Evolutionary conservation across 2,888 invertebrate species (phyloP), one percentile per base, ranked within the genome.

Genomic region (Apamea crenata): DNA sequence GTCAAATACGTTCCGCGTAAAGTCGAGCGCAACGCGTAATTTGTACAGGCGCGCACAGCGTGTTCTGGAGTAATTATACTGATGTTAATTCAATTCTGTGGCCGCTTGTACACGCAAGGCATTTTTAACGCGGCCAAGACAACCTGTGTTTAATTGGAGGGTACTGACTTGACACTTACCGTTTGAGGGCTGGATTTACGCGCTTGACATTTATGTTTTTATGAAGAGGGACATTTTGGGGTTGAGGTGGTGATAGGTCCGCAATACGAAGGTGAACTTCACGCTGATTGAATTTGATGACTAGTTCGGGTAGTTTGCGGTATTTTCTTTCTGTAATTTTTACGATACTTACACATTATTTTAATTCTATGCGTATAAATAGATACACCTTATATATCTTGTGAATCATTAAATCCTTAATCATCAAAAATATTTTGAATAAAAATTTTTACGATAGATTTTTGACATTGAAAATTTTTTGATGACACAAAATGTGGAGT

Each of bases 51-150:
- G 78, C 50, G 68, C 78, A 65, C 87, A 77, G 65, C 80, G 81
- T 83, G 86, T 69, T 81, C 69, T 40, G 47, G 66, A 68, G 78
- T 89, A 86, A 88, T 84, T 89, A 83, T 56, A 69, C 77, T 59
- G 53, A 74, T 78, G 78, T 91, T 93, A 92, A 93, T 93, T 92
- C 89, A 92, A 93, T 91, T 92, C 87, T 83, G 76, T 80, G 82
- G 74, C 77, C 78, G 65, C 70, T 74, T 77, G 68, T 71, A 86
- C 92, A 92, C 92, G 91, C 91, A 82, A 91, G 56, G 75, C 53
- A 73, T 85, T 86, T 88, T 91, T 89, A 88, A 83, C 80, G 68
- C 80, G 56, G 44, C 68, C 73, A 80, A 85, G 86, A 83, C 84
- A 78, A 79, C 81, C 61, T 63, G 86, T 69, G 56, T 72, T 78